Evolutionary conservation across 1,140 invertebrate genomes (phyloP).

Genomic region (Danaus melanippus): DNA sequence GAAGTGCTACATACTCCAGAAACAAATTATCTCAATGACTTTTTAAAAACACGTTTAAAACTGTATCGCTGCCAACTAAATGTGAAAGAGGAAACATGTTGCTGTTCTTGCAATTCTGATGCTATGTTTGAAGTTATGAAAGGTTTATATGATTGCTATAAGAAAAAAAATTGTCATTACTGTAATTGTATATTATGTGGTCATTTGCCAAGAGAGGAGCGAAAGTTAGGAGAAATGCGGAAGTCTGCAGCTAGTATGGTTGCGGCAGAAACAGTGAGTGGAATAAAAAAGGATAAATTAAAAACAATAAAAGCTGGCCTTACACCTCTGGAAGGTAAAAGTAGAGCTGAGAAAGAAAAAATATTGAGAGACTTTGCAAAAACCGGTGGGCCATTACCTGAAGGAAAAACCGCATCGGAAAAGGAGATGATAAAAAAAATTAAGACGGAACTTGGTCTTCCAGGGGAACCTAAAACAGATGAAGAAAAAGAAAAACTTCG

Average conservation of each 20-base stretch:
- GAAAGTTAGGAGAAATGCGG: slow-evolving; percentile 28
- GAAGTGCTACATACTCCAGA: no score
- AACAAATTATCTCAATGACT: no score
- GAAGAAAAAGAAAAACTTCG: no score
- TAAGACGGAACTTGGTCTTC: no score
- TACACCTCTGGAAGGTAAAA: background rate
- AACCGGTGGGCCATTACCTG: no score
- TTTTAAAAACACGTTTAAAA: slow-evolving; percentile 18
- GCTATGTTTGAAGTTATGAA: slow-evolving; percentile 59
- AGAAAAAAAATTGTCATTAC: slow-evolving; percentile 51
- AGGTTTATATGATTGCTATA: slow-evolving; percentile 52
- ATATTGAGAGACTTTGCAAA: slow-evolving; percentile 11
- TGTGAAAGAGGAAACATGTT: slow-evolving; percentile 38
- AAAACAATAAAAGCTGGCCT: no score
- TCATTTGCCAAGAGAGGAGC: slow-evolving; percentile 36
- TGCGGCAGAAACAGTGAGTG: background rate
- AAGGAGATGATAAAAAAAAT: no score
- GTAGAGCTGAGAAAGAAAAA: slow-evolving; percentile 6
- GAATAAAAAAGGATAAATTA: no score
- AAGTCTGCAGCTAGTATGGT: slow-evolving; percentile 20
- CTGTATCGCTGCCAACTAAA: slow-evolving; percentile 46
- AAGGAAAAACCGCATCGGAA: no score
- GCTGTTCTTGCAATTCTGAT: slow-evolving; percentile 51
- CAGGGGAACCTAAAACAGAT: no score
- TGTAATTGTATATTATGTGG: slow-evolving; percentile 50